Conservation (phyloP, 2,113 vertebrate species). For the Chinchilla lanigera region DNA sequence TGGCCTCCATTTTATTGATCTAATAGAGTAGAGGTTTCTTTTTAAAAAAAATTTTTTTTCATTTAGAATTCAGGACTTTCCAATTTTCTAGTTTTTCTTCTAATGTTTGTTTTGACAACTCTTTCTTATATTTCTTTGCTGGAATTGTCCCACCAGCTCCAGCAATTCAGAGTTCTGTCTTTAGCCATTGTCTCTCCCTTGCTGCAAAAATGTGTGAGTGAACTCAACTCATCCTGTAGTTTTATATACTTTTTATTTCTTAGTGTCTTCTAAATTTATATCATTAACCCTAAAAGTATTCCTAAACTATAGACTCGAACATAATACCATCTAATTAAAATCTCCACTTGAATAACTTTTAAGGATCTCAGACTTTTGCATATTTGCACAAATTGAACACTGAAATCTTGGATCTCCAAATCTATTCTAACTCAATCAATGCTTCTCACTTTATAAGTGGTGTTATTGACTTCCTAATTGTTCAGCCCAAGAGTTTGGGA, state of each 20-base stretch:
- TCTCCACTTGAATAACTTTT: neutral
- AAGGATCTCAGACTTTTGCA: neutral
- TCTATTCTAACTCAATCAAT: neutral
- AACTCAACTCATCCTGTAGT: neutral
- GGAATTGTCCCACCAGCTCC: neutral
- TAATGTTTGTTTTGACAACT: neutral
- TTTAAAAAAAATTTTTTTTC: neutral
- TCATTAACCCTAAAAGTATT: neutral
- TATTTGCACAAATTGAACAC: neutral
- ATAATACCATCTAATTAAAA: neutral
- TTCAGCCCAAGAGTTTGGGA: neutral
- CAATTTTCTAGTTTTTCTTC: neutral
- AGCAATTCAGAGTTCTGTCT: neutral
- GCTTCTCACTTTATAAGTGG: neutral
- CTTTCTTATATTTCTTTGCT: neutral
- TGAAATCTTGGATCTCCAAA: neutral
- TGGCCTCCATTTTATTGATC: neutral
- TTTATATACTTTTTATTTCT: neutral
- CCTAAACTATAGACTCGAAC: neutral
- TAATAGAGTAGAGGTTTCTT: neutral
- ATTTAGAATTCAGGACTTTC: neutral
- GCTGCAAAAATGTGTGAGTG: neutral
- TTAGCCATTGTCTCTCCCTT: neutral
- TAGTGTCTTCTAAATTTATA: neutral
- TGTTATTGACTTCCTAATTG: neutral